Base-by-base conservation (phyloP, 2,888 invertebrate genomes). In the Caenorhabditis sp. region DNA sequence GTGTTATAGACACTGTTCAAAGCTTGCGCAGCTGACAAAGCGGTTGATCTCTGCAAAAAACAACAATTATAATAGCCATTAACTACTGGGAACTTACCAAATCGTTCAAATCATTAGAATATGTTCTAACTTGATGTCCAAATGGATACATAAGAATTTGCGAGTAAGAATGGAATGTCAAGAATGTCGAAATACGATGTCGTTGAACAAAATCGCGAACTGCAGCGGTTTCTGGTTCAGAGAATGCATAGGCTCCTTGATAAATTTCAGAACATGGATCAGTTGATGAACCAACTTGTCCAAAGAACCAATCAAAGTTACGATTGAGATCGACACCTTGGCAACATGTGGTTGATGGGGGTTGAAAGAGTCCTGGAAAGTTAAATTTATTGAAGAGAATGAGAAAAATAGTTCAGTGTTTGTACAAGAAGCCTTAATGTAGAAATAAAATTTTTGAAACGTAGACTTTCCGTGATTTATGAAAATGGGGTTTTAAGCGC, bases 231-330 rank as follows among this genome's bases (percentile, higher is more conserved):
- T 88, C 88, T 7, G 88, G 87, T 70, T 88, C 88, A 23, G 84
- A 84, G 77, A 88, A 88, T 0, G 88, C 83, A 59, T 75, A 79
- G 12, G 65, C 73, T n/a, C 88, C 88, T 73, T 87, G 70, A 64
- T 86, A 88, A 52, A 86, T 86, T 59, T 88, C 87, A 0, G 83
- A 83, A 78, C 88, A 88, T 0, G 87, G 87, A 59, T 87, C 86
- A 0, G 83, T 80, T 2, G 84, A 84, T 4, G 85, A 83, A 49
- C 85, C 87, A 27, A 84, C 84, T 78, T 85, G 85, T 8, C 86
- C 86, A 66, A 86, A 87, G 81, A 84, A 85, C 86, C 86, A 87
- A 67, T 87, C 87, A 59, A 87, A 87, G 72, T 87, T 87, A n/a
- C 87, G 67, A 53, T 87, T 87, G 38, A 87, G 71, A 62, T 87